These are phyloP conservation scores for Romanogobio albipinnatus DNA, from an alignment of 2,113 vertebrate species.

Conservation along the genomic window DNA sequence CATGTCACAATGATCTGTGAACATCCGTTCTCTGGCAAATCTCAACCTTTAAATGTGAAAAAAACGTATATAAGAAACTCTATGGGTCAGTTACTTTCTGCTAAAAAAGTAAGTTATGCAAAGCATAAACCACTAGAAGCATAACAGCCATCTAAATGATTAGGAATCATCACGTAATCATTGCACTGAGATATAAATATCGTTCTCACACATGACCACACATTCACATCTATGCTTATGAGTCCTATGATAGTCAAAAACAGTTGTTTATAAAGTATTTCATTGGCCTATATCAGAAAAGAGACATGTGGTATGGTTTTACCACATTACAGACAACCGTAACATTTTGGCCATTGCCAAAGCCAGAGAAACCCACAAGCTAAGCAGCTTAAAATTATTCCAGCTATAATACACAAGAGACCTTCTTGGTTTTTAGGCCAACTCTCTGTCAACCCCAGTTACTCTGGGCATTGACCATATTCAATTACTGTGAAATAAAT, in stretches of 20 bases:
- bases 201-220: background rate
- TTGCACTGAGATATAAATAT: background rate
- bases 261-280: too few species aligned
- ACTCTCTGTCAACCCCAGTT: slow-evolving; percentile 33
- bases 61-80: background rate
- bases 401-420: slow-evolving; percentile 20
- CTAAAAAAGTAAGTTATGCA: background rate
- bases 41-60: slow-evolving; percentile 13
- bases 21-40: slow-evolving; percentile 13
- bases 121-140: background rate
- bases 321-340: slow-evolving; percentile 42
- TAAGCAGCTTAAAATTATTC: slow-evolving; percentile 54
- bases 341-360: slow-evolving; percentile 37
- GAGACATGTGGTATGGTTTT: background rate
- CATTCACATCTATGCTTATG: background rate
- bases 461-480: slow-evolving; percentile 19
- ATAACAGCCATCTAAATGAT: slow-evolving; percentile 14
- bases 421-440: slow-evolving; percentile 40
- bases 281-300: background rate
- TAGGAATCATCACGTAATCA: background rate
- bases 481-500: slow-evolving; percentile 33
- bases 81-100: background rate
- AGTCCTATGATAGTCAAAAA: background rate
- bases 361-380: slow-evolving; percentile 22
- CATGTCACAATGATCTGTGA: background rate